Conservation (phyloP, 2,113 vertebrate species). For the Gadus chalcogrammus region DNA sequence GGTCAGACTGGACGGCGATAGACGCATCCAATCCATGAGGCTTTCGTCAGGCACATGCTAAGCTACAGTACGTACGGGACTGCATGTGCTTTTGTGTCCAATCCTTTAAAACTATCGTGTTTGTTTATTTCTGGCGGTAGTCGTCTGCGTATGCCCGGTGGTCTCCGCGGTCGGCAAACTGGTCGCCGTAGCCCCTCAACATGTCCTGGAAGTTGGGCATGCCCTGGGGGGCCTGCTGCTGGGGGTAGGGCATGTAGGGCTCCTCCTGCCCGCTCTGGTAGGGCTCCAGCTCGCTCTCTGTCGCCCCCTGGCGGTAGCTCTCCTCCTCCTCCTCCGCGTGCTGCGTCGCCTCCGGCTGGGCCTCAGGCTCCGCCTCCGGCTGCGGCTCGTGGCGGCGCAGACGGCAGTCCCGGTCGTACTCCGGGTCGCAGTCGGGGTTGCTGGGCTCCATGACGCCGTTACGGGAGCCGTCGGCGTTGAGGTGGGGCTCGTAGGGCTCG, state of each 20-base stretch:
- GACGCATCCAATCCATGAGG: background rate
- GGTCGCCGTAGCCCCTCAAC: slow-evolving; percentile 65
- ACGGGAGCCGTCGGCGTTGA: slow-evolving; percentile 62
- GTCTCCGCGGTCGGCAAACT: slow-evolving; percentile 62
- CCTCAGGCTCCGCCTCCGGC: slow-evolving; percentile 28
- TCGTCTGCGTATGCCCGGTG: slow-evolving; percentile 67
- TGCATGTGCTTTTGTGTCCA: slow-evolving; percentile 6
- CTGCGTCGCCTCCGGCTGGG: slow-evolving; percentile 21
- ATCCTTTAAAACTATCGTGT: background rate
- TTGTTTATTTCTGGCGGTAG: slow-evolving; percentile 70
- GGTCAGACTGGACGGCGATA: slow-evolving; percentile 27
- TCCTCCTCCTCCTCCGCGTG: slow-evolving; percentile 55
- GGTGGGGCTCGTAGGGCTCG: slow-evolving; percentile 69
- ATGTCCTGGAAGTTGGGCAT: slow-evolving; percentile 70
- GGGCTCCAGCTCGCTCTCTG: slow-evolving; percentile 38
- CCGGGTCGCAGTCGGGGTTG: slow-evolving; percentile 75
- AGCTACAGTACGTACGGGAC: slow-evolving; percentile 11
- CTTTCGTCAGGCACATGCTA: slow-evolving; percentile 17
- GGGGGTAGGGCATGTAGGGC: slow-evolving; percentile 58
- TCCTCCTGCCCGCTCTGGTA: slow-evolving; percentile 76
- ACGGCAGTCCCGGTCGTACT: slow-evolving; percentile 72
- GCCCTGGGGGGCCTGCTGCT: slow-evolving; percentile 49
- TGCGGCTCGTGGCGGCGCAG: slow-evolving; percentile 64
- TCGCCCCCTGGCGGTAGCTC: slow-evolving; percentile 53
- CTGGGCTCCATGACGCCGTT: slow-evolving; percentile 63